Percentiles rank a stretch among this genome's conserved stretches.
These are phyloP conservation scores for Avahi laniger DNA, from an alignment of 2,797 vertebrate species.

Conservation along the genomic window DNA sequence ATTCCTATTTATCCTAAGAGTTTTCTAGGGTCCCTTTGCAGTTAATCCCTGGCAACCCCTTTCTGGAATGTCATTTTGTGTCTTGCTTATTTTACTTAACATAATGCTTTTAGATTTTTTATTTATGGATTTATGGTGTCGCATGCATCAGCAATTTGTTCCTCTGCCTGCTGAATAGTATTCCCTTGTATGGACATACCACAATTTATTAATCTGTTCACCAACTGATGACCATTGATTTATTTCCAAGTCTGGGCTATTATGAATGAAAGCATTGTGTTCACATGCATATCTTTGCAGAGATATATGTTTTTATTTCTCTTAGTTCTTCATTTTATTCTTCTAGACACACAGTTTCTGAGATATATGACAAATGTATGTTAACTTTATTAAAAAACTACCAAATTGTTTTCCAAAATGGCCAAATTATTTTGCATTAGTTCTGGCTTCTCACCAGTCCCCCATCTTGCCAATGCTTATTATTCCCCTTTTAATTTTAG, in stretches of 20 bases:
- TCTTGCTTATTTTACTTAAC: neutral
- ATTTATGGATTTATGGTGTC: neutral
- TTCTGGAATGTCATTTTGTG: neutral
- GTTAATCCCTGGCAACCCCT: neutral
- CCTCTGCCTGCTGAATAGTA: neutral
- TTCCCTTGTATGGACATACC: neutral
- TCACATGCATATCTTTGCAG: neutral
- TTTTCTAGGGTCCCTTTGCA: neutral
- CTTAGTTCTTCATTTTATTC: neutral
- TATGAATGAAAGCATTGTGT: neutral
- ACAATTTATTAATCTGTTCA: neutral
- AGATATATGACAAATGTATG: neutral
- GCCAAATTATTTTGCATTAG: neutral
- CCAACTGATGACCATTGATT: neutral
- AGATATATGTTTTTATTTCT: neutral
- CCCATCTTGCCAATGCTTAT: neutral
- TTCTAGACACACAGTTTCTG: neutral
- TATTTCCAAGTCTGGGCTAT: neutral
- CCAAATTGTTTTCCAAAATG: neutral
- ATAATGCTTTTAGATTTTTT: neutral
- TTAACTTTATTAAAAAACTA: neutral
- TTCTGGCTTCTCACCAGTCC: neutral
- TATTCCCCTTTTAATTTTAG: neutral
- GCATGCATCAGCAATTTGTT: neutral
- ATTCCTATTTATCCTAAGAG: neutral